Base-by-base conservation (phyloP, 2,113 vertebrate species). In the Chamaetylas fuelleborni region DNA sequence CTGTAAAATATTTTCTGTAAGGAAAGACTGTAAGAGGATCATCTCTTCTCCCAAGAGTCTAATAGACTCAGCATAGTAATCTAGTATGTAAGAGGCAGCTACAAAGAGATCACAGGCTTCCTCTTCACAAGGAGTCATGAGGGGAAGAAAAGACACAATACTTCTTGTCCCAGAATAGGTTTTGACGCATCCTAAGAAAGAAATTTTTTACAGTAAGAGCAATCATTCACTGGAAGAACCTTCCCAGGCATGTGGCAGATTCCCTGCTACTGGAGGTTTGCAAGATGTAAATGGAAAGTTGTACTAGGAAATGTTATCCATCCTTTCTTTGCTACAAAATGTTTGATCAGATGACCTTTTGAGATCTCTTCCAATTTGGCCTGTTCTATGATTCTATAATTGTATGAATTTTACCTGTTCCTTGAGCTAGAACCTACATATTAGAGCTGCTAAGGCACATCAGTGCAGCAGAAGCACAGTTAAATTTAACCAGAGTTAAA, bases 241-340 rank as follows among this genome's bases (percentile, higher is more conserved):
- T 71, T 26, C 6, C 22, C 34, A 29, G 6, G 11, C 3, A 8
- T 1, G 1, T 24, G 9, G 20, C 34, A 43, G 11, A 38, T 8
- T 34, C 28, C 6, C 9, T 19, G 2, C 23, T 18, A 13, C 4
- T 50, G 14, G 4, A n/a, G 14, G 1, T 33, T 79, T 70, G 61
- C 45, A 64, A 58, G 24, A 64, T 12, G 3, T 0, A 2, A 19
- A 50, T 34, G 9, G 4, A 56, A 19, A 50, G 3, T 1, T 1
- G 0, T 33, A 16, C 5, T 36, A 36, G 12, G 19, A 43, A 50
- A 53, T 43, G 10, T 62, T 14, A 43, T 69, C 11, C 15, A 54
- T 64, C 9, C 3, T 60, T 62, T 47, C 28, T 67, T 88, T 88
- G 20, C 11, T 16, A 43, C 11, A 34, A 53, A 65, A 38, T 2